phyloP scores from a whole-genome alignment of 2,113 vertebrate genomes.

The Fulmarus glacialis region DNA sequence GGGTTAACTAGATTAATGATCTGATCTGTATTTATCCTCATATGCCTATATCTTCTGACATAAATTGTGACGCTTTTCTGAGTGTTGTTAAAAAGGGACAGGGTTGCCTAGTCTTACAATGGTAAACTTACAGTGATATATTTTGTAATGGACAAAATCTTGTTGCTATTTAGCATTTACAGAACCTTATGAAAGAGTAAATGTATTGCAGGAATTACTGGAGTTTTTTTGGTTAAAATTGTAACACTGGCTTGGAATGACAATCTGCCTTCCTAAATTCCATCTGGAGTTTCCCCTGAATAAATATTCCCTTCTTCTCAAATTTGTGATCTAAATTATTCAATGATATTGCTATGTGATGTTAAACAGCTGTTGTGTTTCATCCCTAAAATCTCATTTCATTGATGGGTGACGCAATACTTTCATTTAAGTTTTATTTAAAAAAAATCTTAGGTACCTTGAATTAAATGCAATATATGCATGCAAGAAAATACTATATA shows the following conservation, averaged over 20 bases:
- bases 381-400: slow-evolving; percentile 17
- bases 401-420: background rate
- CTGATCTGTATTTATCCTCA: background rate
- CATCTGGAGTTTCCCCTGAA: slow-evolving; percentile 49
- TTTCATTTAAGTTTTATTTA: background rate
- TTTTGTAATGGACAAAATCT: background rate
- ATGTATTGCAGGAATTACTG: background rate
- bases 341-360: slow-evolving; percentile 46
- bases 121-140: background rate
- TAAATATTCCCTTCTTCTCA: slow-evolving; percentile 44
- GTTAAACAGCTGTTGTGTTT: slow-evolving; percentile 56
- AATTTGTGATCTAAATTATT: slow-evolving; percentile 60
- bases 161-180: background rate
- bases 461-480: background rate
- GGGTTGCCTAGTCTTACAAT: background rate
- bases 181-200: background rate
- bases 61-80: background rate
- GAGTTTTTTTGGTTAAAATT: background rate
- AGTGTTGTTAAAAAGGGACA: background rate
- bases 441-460: background rate
- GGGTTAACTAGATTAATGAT: background rate
- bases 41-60: background rate
- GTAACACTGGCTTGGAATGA: background rate
- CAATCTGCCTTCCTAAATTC: slow-evolving; percentile 34
- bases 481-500: background rate